phyloP scores from a whole-genome alignment of 2,888 invertebrate genomes.

The Phasia obesa region DNA sequence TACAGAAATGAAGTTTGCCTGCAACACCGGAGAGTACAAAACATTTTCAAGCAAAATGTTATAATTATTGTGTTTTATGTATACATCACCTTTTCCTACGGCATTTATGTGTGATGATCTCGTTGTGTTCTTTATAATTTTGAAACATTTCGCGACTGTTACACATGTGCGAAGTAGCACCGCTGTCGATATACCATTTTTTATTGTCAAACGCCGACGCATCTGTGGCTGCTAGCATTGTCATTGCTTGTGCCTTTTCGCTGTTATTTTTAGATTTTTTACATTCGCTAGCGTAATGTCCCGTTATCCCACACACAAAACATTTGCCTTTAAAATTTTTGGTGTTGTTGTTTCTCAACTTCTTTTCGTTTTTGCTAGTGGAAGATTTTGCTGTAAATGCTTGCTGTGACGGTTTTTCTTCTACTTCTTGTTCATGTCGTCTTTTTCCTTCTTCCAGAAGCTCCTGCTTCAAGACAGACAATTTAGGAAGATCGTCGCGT shows the following conservation, averaged over 20 bases:
- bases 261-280: constrained; percentile 11
- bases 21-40: constrained; percentile 57
- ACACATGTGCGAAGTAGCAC: constrained; percentile 54
- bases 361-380: neutral
- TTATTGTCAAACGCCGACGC: constrained; percentile 13
- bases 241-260: neutral
- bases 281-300: constrained; percentile 27
- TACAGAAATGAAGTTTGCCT: constrained; percentile 47
- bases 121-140: no score
- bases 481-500: constrained; percentile 35
- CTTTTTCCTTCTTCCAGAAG: constrained; percentile 44
- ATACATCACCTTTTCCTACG: constrained; percentile 63
- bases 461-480: constrained; percentile 24
- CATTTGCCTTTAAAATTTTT: constrained; percentile 38
- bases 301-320: constrained; percentile 24
- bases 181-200: constrained; percentile 66
- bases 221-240: constrained; percentile 22
- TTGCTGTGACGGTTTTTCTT: constrained; percentile 3
- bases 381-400: neutral
- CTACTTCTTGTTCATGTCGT: neutral
- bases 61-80: constrained; percentile 44
- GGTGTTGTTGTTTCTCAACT: neutral
- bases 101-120: no score
- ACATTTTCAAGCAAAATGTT: constrained; percentile 64
- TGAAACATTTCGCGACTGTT: no score